Evolutionary conservation across 2,888 invertebrate species (phyloP).

Genomic region (Eupithecia subfuscata): DNA sequence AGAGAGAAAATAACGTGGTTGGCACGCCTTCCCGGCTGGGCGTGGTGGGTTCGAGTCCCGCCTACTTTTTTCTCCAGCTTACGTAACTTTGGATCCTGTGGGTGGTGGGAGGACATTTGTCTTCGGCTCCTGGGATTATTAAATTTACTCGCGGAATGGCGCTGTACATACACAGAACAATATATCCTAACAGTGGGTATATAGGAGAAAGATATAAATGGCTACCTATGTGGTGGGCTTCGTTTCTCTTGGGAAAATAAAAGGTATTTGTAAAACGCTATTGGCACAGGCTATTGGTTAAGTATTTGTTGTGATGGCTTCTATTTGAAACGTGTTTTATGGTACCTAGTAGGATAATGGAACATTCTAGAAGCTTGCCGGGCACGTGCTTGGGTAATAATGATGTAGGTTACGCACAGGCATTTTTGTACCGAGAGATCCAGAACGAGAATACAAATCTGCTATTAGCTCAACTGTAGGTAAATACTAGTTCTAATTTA

Average conservation of each 20-base stretch:
- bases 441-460: neutral
- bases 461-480: too few relatives aligned
- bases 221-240: conserved; percentile 7
- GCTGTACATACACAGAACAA: neutral
- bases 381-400: neutral
- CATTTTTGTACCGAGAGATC: neutral
- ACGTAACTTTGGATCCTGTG: conserved; percentile 47
- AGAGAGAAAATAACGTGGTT: conserved; percentile 33
- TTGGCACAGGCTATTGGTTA: neutral
- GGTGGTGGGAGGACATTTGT: conserved; percentile 72
- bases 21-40: conserved; percentile 39
- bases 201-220: conserved; percentile 26
- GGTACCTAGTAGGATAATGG: neutral
- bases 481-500: too few relatives aligned
- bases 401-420: conserved; percentile 4
- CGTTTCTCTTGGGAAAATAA: conserved; percentile 10
- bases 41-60: conserved; percentile 36
- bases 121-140: conserved; percentile 71
- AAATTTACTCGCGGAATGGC: conserved; percentile 67
- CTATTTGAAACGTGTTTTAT: neutral
- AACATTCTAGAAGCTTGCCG: conserved; percentile 15
- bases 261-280: neutral
- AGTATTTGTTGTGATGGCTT: neutral
- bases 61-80: conserved; percentile 39
- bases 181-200: conserved; percentile 5